Evolutionary conservation across 2,113 vertebrate species (phyloP), one percentile per base, ranked within the genome.

Genomic region (Condylura cristata): DNA sequence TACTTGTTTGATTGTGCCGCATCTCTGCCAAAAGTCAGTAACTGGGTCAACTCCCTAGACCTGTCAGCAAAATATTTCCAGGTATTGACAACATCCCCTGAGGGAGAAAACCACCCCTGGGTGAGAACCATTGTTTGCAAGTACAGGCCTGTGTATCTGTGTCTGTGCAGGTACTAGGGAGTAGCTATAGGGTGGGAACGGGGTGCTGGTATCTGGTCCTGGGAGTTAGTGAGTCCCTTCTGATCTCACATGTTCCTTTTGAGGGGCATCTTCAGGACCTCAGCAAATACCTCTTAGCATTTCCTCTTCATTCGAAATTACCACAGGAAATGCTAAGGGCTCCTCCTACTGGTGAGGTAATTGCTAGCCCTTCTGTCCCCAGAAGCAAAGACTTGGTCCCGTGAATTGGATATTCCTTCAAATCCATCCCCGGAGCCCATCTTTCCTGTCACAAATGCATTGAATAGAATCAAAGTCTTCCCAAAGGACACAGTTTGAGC

Each of bases 321-420:
- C 32, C 65, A 4, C 2, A 13, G 5, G 22, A n/a, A 14, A 75
- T 56, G 39, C 18, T 16, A n/a, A 90, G 76, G 44, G 51, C 72
- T 75, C 76, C 89, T 65, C 51, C 88, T 95, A 22, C 56, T 91
- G 96, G 79, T 30, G 16, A 34, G 17, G 39, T 20, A 63, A 37
- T 68, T 17, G 30, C 44, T 34, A 72, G 34, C 22, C 48, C 32
- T 79, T 53, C 51, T 53, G 18, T 82, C 44, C 51, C 41, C 51
- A 17, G 32, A 84, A 80, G 11, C 39, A 9, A 30, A 39, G 30
- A 16, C 53, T 41, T 79, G 58, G 37, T 34, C 17, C 28, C 34
- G 56, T 48, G 7, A 61, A 14, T 34, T 37, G 9, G 60, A 39
- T 76, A n/a, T 65, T 60, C 6, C 9, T 58, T 30, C 7, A 91